Percentiles rank a stretch among this genome's conserved stretches.
Conservation (phyloP, 2,797 vertebrate species). For the Euthynnus affinis region DNA sequence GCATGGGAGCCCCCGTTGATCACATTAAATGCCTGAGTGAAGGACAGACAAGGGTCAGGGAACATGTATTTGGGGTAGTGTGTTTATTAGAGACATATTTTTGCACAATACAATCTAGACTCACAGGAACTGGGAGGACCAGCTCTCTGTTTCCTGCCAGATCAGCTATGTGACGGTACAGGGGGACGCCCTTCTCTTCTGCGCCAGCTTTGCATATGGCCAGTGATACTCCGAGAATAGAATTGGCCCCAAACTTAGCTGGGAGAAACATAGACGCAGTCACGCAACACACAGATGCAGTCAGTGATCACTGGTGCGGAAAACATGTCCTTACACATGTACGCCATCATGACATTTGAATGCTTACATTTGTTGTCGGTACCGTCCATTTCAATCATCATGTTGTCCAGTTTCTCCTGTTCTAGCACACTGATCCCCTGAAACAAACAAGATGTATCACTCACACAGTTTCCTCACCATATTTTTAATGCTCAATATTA, state of each 20-base stretch:
- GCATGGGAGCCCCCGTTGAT: constrained; percentile 95
- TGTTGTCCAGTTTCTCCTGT: constrained; percentile 93
- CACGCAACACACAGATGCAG: constrained; percentile 39
- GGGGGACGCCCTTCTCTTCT: constrained; percentile 90
- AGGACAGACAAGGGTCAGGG: neutral
- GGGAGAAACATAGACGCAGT: constrained; percentile 53
- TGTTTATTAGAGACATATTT: neutral
- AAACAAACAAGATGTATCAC: constrained; percentile 33
- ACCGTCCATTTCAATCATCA: constrained; percentile 97
- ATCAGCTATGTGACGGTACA: constrained; percentile 95
- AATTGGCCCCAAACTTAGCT: constrained; percentile 95
- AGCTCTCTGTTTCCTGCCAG: constrained; percentile 92
- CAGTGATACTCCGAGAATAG: constrained; percentile 93
- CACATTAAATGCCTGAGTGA: constrained; percentile 92
- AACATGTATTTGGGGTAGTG: neutral
- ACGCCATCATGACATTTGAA: constrained; percentile 9
- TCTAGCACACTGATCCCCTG: constrained; percentile 91
- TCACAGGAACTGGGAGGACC: constrained; percentile 94
- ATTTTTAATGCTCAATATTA: neutral
- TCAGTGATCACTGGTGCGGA: constrained; percentile 30
- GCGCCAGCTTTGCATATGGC: constrained; percentile 94
- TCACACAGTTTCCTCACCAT: neutral
- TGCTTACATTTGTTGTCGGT: constrained; percentile 95
- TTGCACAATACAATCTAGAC: constrained; percentile 32
- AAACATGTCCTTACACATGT: constrained; percentile 33